phyloP scores from a whole-genome alignment of 1,140 invertebrate genomes.

The Dendrolimus kikuchii region DNA sequence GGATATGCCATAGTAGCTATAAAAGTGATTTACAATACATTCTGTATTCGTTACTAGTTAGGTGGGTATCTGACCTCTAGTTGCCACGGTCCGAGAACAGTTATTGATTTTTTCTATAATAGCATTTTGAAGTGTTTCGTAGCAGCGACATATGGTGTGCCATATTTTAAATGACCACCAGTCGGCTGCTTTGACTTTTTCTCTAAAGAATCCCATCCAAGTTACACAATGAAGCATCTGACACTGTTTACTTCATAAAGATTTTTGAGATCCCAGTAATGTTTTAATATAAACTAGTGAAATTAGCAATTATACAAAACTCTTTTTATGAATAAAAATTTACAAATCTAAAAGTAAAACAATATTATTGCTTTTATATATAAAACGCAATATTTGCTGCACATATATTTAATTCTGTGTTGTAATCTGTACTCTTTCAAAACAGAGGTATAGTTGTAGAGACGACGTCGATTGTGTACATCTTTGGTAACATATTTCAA shows the following conservation, averaged over 20 bases:
- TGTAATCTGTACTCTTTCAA: too few species aligned
- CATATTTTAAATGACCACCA: slow-evolving; percentile 50
- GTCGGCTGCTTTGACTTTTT: slow-evolving; percentile 40
- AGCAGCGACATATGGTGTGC: slow-evolving; percentile 52
- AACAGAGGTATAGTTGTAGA: too few species aligned
- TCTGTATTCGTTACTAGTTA: slow-evolving; percentile 59
- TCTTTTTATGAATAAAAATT: too few species aligned
- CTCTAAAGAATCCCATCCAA: slow-evolving; percentile 13
- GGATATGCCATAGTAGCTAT: slow-evolving; percentile 49
- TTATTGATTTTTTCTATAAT: slow-evolving; percentile 53
- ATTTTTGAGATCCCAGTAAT: background rate
- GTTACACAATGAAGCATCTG: slow-evolving; percentile 26
- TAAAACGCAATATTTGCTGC: too few species aligned
- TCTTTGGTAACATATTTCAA: too few species aligned
- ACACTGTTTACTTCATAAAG: slow-evolving; percentile 18
- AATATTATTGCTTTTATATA: too few species aligned
- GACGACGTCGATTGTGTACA: too few species aligned
- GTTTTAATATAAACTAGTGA: too few species aligned
- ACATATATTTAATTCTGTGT: too few species aligned
- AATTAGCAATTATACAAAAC: too few species aligned
- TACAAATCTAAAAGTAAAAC: too few species aligned
- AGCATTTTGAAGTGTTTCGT: slow-evolving; percentile 40
- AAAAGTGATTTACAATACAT: slow-evolving; percentile 64
- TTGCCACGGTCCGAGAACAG: slow-evolving; percentile 35
- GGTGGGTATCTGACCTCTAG: slow-evolving; percentile 43